phyloP scores from a whole-genome alignment of 2,888 invertebrate species.

The Lamellibrachia columna region DNA sequence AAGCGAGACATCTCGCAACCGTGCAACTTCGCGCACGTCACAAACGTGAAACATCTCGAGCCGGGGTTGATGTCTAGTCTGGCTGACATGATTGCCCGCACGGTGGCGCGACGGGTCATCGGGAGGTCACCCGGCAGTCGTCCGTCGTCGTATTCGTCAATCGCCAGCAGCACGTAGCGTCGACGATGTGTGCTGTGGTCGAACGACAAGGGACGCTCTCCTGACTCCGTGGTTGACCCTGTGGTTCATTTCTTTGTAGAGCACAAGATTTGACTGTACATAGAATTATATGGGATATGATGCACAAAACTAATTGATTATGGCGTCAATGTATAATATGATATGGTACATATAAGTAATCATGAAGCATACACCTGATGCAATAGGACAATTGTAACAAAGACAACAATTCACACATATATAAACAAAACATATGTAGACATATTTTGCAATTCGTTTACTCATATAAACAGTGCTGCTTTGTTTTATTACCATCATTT shows the following conservation, averaged over 20 bases:
- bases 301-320: background rate
- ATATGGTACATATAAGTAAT: background rate
- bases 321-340: background rate
- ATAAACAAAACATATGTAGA: too few relatives aligned
- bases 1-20: background rate
- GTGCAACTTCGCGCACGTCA: constrained; percentile 20
- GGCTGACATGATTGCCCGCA: background rate
- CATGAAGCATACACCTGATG: background rate
- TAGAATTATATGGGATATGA: background rate
- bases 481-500: too few relatives aligned
- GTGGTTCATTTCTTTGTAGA: background rate
- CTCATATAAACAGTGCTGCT: too few relatives aligned
- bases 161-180: background rate
- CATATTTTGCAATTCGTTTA: too few relatives aligned
- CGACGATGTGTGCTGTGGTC: background rate
- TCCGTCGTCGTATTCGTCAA: background rate
- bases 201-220: background rate
- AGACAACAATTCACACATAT: too few relatives aligned
- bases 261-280: background rate
- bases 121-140: background rate
- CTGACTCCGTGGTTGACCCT: background rate
- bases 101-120: background rate
- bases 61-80: background rate
- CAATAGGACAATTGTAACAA: background rate
- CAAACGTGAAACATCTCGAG: background rate